Evolutionary conservation across 2,888 invertebrate genomes (phyloP).

Genomic region (Silvanus unidentatus): DNA sequence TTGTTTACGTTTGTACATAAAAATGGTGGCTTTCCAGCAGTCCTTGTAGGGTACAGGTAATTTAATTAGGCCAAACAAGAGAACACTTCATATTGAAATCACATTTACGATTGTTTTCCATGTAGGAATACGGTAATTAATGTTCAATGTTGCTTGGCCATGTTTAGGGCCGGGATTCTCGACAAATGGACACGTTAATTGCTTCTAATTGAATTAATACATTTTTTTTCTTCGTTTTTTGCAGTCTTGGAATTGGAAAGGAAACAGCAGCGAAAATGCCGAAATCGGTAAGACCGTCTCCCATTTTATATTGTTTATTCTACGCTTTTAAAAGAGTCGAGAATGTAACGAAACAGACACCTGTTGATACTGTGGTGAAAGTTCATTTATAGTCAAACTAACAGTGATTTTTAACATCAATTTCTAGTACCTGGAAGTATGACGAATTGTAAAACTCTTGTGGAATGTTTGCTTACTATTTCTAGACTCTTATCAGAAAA

Average conservation of each 20-base stretch:
- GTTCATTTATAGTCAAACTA: not conserved
- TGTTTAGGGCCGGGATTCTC: no score
- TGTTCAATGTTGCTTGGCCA: no score
- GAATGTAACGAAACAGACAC: no score
- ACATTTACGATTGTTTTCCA: not conserved
- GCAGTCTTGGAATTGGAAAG: slow-evolving; percentile 23
- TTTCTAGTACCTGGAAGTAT: no score
- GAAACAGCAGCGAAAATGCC: slow-evolving; percentile 44
- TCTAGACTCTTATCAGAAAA: no score
- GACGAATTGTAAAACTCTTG: no score
- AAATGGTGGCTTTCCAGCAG: not conserved
- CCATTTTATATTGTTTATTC: not conserved
- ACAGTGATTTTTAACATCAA: not conserved
- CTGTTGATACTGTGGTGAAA: slow-evolving; percentile 1
- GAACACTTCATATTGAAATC: not conserved
- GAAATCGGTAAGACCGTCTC: slow-evolving; percentile 32
- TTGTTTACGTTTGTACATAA: not conserved
- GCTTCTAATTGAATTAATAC: no score
- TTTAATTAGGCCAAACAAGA: slow-evolving; percentile 18
- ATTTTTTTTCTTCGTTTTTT: slow-evolving; percentile 26
- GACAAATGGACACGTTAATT: slow-evolving; percentile 11
- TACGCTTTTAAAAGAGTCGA: no score
- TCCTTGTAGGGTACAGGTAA: slow-evolving; percentile 13
- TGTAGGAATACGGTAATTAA: not conserved
- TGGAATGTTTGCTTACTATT: no score